Evolutionary conservation across 2,797 vertebrate genomes (phyloP).

Genomic region (Girardinus metallicus): DNA sequence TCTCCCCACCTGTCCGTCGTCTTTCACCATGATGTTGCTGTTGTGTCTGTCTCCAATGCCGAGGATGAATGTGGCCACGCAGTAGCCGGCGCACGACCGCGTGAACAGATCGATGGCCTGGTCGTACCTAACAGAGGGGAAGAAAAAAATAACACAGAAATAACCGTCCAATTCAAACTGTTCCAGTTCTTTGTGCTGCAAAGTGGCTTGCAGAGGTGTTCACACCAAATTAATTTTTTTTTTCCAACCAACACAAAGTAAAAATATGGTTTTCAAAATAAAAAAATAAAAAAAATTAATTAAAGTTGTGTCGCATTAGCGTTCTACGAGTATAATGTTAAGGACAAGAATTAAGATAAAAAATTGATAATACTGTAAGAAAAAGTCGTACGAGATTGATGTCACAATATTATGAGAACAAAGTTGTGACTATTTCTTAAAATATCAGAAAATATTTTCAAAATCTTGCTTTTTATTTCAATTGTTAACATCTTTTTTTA

Average conservation of each 20-base stretch:
- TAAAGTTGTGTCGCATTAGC: not conserved
- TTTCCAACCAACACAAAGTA: not conserved
- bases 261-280: not conserved
- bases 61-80: constrained; percentile 88
- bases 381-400: too few relatives aligned
- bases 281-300: too few relatives aligned
- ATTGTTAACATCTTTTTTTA: too few relatives aligned
- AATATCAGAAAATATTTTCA: too few relatives aligned
- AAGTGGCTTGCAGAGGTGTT: not conserved
- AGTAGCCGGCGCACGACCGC: constrained; percentile 86
- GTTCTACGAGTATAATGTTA: not conserved
- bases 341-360: too few relatives aligned
- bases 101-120: constrained; percentile 88
- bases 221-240: not conserved
- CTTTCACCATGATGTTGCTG: constrained; percentile 91
- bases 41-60: constrained; percentile 89
- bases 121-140: constrained; percentile 79
- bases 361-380: too few relatives aligned
- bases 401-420: too few relatives aligned
- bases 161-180: not conserved
- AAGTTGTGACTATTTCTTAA: too few relatives aligned
- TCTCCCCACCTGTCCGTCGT: constrained; percentile 83
- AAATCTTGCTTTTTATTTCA: too few relatives aligned
- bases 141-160: not conserved
- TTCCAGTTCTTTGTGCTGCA: not conserved